These are phyloP conservation scores for Andrena fulva DNA, from an alignment of 2,888 invertebrate species.

Conservation along the genomic window DNA sequence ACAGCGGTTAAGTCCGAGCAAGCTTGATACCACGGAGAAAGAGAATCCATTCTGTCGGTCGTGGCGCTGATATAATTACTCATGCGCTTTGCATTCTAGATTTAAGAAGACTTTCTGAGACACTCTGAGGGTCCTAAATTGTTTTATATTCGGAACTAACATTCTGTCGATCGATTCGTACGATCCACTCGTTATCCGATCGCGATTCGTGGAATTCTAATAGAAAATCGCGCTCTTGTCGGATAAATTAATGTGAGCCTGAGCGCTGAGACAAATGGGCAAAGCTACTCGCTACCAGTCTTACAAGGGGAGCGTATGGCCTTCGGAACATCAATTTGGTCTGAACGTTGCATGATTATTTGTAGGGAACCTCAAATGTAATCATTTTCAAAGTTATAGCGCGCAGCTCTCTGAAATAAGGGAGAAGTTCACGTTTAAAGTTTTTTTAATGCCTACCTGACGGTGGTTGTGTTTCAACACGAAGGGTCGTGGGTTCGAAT, in stretches of 20 bases:
- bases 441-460: too few species aligned
- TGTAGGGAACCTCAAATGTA: too few species aligned
- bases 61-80: conserved; percentile 7
- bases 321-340: too few species aligned
- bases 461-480: too few species aligned
- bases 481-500: too few species aligned
- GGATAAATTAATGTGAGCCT: neutral
- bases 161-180: neutral
- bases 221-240: neutral
- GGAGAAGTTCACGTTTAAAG: too few species aligned
- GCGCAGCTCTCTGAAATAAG: too few species aligned
- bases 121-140: neutral
- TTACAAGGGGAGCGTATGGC: neutral
- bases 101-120: neutral
- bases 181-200: neutral
- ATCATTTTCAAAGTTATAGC: too few species aligned
- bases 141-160: too few species aligned
- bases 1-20: conserved; percentile 1
- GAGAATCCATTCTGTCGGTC: conserved; percentile 12
- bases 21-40: conserved; percentile 20
- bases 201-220: neutral
- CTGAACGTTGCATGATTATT: too few species aligned
- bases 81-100: neutral
- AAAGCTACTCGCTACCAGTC: neutral
- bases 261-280: neutral